Evolutionary conservation across 2,888 invertebrate species (phyloP).

Genomic region (Neoascia interrupta): DNA sequence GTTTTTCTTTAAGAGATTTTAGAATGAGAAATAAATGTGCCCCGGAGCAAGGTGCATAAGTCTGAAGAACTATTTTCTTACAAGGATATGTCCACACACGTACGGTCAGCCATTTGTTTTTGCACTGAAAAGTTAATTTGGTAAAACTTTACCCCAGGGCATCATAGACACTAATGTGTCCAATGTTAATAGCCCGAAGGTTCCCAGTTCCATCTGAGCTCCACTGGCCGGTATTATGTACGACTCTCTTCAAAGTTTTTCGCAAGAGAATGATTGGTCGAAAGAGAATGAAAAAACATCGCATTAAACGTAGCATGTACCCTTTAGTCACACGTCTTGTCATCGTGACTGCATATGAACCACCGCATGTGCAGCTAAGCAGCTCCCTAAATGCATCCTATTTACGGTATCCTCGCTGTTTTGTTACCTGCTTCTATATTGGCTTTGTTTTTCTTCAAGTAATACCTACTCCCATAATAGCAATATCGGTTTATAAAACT

Average conservation of each 20-base stretch:
- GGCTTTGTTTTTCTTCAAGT: conserved; percentile 29
- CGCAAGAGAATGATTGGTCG: no score
- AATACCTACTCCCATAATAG: conserved; percentile 17
- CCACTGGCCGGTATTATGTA: no score
- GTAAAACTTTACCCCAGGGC: conserved; percentile 29
- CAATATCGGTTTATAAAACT: neutral
- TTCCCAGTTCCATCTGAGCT: no score
- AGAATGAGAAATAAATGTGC: no score
- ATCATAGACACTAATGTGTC: conserved; percentile 11
- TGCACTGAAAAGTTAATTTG: conserved; percentile 5
- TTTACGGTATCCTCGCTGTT: neutral
- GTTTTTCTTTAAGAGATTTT: no score
- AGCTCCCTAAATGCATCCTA: conserved; percentile 10
- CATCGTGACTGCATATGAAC: neutral
- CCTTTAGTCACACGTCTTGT: neutral
- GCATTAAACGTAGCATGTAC: neutral
- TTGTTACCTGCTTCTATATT: neutral
- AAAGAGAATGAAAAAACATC: conserved; percentile 18
- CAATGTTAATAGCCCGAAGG: neutral
- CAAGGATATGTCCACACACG: no score
- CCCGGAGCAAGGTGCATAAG: no score
- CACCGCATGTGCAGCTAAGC: conserved; percentile 7
- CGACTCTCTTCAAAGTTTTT: no score
- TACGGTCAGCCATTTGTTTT: conserved; percentile 16
- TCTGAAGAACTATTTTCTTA: no score